Base-by-base conservation (phyloP, 2,888 invertebrate species). In the Drosophila robusta region DNA sequence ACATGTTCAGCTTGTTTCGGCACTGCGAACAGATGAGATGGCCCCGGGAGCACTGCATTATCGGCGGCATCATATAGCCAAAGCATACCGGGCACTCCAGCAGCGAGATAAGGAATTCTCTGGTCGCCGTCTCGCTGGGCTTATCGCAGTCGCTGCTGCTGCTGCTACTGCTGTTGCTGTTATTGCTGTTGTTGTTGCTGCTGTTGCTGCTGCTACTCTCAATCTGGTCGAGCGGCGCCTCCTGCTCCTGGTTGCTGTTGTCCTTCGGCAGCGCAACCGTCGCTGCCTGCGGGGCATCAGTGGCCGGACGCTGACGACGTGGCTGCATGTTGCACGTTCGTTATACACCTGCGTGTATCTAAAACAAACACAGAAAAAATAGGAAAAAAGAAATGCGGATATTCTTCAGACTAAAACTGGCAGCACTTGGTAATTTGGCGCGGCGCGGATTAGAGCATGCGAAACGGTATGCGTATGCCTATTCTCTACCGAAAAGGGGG, bases 21-120 rank as follows among this genome's bases (percentile, higher is more conserved):
- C 99, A 99, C 91, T 96, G 96, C 76, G 98, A 97, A 93, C 99
- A 99, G 63, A 99, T 98, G 86, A 99, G 95, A 93, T 99, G 99
- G 63, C 99, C 99, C 91, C 98, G 98, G 92, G 98, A 98, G 92
- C 99, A 99, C 93, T 99, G 99, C 92, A 99, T 95, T 88, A 99
- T 99, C 22, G 99, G 99, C 71, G 99, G 99, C 91, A 99, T 94
- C 78, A 99, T 99, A 94, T 99, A 99, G 93, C 99, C 99, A 93
- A 99, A 99, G 93, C 99, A 99, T 73, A 99, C 99, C n/a, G 98
- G 98, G 92, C 98, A 98, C 92, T 98, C 98, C 90, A 98, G 98
- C 60, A 98, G 93, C 69, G 97, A 97, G 6, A 77, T 46, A 5
- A 86, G 36, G 39, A 75, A 87, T 0, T 86, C 83, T 24, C 45